phyloP scores from a whole-genome alignment of 2,888 invertebrate species.

The Ophion ventricosus region DNA sequence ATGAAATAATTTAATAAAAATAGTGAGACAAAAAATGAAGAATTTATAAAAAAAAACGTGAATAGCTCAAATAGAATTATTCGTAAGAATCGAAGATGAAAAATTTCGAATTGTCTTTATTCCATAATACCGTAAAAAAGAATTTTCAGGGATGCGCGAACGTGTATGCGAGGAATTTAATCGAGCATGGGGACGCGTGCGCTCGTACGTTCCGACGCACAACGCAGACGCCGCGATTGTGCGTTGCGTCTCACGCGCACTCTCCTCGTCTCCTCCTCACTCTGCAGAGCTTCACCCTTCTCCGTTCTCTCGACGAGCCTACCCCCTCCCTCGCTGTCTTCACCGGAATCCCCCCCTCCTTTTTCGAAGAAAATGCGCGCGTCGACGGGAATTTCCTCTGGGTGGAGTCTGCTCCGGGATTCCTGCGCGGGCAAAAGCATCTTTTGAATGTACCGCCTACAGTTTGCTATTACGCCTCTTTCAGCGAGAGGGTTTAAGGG shows the following conservation, averaged over 20 bases:
- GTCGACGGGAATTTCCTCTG: slow-evolving; percentile 43
- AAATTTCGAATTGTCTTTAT: too few relatives aligned
- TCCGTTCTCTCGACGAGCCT: background rate
- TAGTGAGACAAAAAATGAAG: too few relatives aligned
- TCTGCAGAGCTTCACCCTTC: background rate
- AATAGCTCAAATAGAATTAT: too few relatives aligned
- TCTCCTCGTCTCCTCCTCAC: slow-evolving; percentile 47
- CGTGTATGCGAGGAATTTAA: background rate
- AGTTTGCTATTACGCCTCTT: slow-evolving; percentile 32
- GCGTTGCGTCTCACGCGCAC: slow-evolving; percentile 1
- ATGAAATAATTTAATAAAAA: too few relatives aligned
- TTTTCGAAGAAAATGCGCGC: slow-evolving; percentile 44
- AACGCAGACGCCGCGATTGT: slow-evolving; percentile 50
- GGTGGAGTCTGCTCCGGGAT: slow-evolving; percentile 53
- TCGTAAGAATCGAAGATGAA: too few relatives aligned
- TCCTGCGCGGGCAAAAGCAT: slow-evolving; percentile 34
- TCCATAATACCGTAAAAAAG: too few relatives aligned
- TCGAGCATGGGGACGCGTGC: slow-evolving; percentile 40
- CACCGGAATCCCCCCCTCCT: slow-evolving; percentile 30
- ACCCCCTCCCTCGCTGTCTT: slow-evolving; percentile 24
- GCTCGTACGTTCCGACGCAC: slow-evolving; percentile 35
- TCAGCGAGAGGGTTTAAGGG: background rate
- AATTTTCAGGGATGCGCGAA: background rate
- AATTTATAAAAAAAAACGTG: too few relatives aligned
- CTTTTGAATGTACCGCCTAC: slow-evolving; percentile 52